These are phyloP conservation scores for Varecia variegata DNA, from an alignment of 2,797 vertebrate species.

Conservation along the genomic window DNA sequence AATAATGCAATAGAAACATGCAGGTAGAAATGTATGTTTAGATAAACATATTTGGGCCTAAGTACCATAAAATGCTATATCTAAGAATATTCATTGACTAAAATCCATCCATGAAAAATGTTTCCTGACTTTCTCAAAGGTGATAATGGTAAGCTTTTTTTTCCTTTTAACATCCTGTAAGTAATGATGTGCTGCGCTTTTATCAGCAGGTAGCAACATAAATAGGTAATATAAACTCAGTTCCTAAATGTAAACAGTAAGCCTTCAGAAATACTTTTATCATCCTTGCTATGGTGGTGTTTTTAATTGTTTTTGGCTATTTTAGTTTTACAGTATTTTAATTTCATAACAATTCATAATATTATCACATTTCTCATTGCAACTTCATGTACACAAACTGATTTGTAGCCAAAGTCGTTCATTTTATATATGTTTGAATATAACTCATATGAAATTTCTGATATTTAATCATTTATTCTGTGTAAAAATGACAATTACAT, in stretches of 20 bases:
- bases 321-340: constrained; percentile 38
- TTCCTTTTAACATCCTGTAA: not conserved
- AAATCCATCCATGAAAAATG: constrained; percentile 30
- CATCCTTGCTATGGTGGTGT: not conserved
- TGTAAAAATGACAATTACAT: constrained; percentile 17
- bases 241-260: not conserved
- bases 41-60: not conserved
- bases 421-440: not conserved
- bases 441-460: not conserved
- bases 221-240: not conserved
- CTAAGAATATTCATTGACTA: not conserved
- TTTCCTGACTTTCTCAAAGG: constrained; percentile 36
- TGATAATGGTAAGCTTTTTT: not conserved
- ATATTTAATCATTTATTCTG: not conserved
- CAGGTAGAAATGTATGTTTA: constrained; percentile 32
- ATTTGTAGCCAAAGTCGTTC: not conserved
- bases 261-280: constrained; percentile 25
- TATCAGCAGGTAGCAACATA: constrained; percentile 12
- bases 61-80: constrained; percentile 34
- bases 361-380: not conserved
- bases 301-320: constrained; percentile 35
- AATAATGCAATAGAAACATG: not conserved
- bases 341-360: not conserved
- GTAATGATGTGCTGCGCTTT: not conserved
- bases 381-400: not conserved